Evolutionary conservation across 1,140 invertebrate genomes (phyloP).

Genomic region (Prorops nasuta): DNA sequence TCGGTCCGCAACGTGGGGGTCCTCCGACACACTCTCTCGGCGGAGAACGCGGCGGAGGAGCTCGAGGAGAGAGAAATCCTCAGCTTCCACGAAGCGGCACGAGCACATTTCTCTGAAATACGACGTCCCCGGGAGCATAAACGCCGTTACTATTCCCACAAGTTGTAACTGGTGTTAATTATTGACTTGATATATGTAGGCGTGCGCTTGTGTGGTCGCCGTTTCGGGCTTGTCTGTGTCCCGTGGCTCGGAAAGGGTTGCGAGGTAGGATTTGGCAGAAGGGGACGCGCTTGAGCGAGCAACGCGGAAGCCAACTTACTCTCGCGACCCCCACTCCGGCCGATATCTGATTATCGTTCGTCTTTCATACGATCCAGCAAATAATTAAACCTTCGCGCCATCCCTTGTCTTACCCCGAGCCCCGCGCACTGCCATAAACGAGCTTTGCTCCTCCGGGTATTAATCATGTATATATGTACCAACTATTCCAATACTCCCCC

Average conservation of each 20-base stretch:
- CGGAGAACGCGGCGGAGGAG: neutral
- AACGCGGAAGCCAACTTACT: conserved; percentile 12
- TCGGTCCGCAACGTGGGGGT: neutral
- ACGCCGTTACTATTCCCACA: conserved; percentile 56
- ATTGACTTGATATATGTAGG: conserved; percentile 49
- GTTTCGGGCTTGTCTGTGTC: neutral
- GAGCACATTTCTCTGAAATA: conserved; percentile 56
- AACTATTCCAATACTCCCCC: no score
- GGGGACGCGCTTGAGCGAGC: neutral
- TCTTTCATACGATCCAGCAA: conserved; percentile 39
- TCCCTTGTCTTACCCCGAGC: neutral
- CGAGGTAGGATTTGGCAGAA: neutral
- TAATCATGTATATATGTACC: no score
- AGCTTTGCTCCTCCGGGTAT: no score
- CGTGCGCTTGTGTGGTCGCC: conserved; percentile 7
- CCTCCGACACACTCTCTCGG: neutral
- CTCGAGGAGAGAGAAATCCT: conserved; percentile 5
- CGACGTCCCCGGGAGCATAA: conserved; percentile 55
- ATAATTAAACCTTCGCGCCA: conserved; percentile 41
- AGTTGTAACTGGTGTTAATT: conserved; percentile 58
- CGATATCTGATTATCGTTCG: conserved; percentile 49
- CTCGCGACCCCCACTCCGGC: conserved; percentile 11
- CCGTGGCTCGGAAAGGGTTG: conserved; percentile 4
- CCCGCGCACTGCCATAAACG: no score
- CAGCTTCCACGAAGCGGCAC: conserved; percentile 32